A percentile compares a stretch with the other conserved stretches of the same genome.
Conservation (phyloP, 92 coral and sea anemone genomes). For the Phenganax stokvisi region DNA sequence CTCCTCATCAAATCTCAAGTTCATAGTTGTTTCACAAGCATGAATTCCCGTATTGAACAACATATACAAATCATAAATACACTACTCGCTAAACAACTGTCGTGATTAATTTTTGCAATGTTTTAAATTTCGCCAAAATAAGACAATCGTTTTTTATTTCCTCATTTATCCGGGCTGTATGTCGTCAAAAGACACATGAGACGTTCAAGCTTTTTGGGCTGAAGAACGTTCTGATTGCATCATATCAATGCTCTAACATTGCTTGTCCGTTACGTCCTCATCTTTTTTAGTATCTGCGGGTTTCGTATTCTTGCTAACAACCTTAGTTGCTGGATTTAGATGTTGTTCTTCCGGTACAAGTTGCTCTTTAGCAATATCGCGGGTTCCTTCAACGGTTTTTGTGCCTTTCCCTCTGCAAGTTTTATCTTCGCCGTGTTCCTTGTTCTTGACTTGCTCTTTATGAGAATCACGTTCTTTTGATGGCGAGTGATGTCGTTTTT, state of each 20-base stretch:
- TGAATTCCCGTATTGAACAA: too few species aligned
- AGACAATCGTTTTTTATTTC: neutral
- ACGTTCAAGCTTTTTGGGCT: neutral
- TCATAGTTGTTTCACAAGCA: too few species aligned
- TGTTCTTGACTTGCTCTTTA: neutral
- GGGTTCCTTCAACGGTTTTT: neutral
- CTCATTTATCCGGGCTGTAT: neutral
- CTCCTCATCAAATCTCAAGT: neutral
- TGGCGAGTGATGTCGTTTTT: slow-evolving; percentile 18
- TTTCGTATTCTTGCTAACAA: neutral
- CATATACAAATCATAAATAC: neutral
- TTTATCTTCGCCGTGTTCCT: neutral
- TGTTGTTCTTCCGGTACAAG: slow-evolving; percentile 7
- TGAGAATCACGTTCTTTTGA: neutral
- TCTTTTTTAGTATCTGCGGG: neutral
- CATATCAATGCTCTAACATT: slow-evolving; percentile 2
- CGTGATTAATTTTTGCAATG: neutral
- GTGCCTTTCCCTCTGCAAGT: neutral
- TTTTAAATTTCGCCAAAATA: neutral
- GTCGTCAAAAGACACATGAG: neutral
- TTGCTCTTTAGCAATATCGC: slow-evolving; percentile 2
- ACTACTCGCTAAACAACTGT: neutral
- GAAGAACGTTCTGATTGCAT: slow-evolving; percentile 13
- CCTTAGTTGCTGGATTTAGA: neutral
- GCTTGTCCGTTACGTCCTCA: neutral